These are phyloP conservation scores for Gonioctena quinquepunctata DNA, from an alignment of 1,140 invertebrate genomes.

Conservation along the genomic window DNA sequence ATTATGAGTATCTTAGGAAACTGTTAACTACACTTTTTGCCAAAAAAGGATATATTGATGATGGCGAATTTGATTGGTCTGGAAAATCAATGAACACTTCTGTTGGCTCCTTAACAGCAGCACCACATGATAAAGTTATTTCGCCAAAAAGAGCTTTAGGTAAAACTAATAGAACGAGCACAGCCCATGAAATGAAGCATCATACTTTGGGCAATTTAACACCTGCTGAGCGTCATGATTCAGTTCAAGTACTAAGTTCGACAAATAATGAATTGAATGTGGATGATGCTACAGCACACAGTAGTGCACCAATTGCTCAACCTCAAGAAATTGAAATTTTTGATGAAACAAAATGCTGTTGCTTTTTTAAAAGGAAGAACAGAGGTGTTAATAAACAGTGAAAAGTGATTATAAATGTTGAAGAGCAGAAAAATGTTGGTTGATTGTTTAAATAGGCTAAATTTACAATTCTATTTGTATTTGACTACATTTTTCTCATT, in stretches of 20 bases:
- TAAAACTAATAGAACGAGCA: not conserved
- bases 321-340: conserved; percentile 15
- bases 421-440: not conserved
- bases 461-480: not conserved
- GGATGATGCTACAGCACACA: conserved; percentile 10
- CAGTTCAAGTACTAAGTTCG: conserved; percentile 15
- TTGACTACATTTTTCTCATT: not conserved
- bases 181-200: not conserved
- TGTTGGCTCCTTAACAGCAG: conserved; percentile 56
- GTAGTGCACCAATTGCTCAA: conserved; percentile 16
- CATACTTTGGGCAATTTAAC: conserved; percentile 8
- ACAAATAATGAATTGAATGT: conserved; percentile 11
- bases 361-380: conserved; percentile 16
- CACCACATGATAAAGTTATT: conserved; percentile 4
- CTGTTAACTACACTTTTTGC: conserved; percentile 95
- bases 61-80: conserved; percentile 98
- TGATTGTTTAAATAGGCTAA: conserved; percentile 6
- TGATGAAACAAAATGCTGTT: conserved; percentile 19
- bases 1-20: conserved; percentile 97
- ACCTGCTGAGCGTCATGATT: conserved; percentile 7
- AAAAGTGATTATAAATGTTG: not conserved
- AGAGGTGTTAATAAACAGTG: conserved; percentile 13
- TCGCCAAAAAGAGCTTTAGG: conserved; percentile 7
- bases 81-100: conserved; percentile 71
- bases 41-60: conserved; percentile 87